phyloP scores from a whole-genome alignment of 2,797 vertebrate species.

The Nyctibius grandis region DNA sequence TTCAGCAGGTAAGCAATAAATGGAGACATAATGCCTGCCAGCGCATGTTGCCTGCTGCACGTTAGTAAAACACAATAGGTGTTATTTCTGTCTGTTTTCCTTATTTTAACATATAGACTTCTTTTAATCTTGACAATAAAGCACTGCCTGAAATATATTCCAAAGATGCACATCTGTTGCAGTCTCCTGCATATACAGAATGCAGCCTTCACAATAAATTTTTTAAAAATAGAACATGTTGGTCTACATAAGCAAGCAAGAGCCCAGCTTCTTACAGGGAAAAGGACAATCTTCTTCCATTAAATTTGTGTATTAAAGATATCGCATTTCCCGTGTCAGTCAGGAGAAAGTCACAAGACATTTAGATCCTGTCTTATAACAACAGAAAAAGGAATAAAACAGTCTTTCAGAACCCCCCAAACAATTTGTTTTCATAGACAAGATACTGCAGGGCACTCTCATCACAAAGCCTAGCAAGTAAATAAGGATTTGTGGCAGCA shows the following conservation, averaged over 20 bases:
- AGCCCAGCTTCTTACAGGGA: neutral
- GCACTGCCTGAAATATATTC: neutral
- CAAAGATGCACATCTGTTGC: neutral
- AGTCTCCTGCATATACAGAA: neutral
- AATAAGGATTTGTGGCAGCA: constrained; percentile 12
- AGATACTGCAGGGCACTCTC: neutral
- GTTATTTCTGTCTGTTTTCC: neutral
- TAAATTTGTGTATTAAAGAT: constrained; percentile 2
- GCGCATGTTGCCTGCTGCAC: neutral
- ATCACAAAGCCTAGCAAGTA: neutral
- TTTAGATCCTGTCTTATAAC: neutral
- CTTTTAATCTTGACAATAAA: constrained; percentile 13
- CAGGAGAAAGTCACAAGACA: neutral
- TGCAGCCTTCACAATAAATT: neutral
- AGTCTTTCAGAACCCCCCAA: neutral
- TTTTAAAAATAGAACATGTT: neutral
- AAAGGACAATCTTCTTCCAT: neutral
- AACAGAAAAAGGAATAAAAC: neutral
- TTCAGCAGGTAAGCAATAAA: neutral
- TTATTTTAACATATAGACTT: neutral
- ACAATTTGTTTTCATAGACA: constrained; percentile 1
- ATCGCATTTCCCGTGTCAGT: neutral
- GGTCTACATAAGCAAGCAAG: neutral
- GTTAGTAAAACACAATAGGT: neutral
- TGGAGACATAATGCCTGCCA: neutral